Conservation (phyloP, 2,797 vertebrate species). For the Nasua narica region DNA sequence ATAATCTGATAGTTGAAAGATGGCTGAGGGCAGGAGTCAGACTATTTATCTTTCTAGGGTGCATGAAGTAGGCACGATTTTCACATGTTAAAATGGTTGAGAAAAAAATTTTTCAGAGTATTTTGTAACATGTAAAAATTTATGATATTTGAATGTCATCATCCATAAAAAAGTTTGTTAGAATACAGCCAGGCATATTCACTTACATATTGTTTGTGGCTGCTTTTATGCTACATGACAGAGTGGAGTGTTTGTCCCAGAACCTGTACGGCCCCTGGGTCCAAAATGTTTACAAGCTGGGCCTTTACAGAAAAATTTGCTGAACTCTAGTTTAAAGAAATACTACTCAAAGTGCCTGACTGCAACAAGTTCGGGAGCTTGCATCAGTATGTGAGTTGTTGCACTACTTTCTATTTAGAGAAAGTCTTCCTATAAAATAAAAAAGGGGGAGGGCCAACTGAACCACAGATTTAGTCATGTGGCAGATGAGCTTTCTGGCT, state of each 20-base stretch:
- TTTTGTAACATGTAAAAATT: background rate
- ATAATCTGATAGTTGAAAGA: background rate
- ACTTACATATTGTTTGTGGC: background rate
- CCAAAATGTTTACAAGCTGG: background rate
- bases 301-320: background rate
- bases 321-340: background rate
- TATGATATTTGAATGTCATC: background rate
- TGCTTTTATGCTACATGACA: background rate
- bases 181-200: background rate
- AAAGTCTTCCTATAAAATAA: background rate
- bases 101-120: background rate
- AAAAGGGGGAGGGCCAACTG: background rate
- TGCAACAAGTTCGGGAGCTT: background rate
- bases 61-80: background rate
- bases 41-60: background rate
- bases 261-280: background rate
- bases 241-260: background rate
- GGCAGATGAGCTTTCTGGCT: background rate
- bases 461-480: background rate
- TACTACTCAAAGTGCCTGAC: background rate
- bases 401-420: background rate
- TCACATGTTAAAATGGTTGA: background rate
- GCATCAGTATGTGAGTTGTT: background rate
- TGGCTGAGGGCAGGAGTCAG: background rate
- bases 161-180: background rate